Percentiles rank a stretch among this genome's conserved stretches.
Evolutionary conservation across 2,797 vertebrate species (phyloP).

Genomic region (Paramormyrops hopkinsi): DNA sequence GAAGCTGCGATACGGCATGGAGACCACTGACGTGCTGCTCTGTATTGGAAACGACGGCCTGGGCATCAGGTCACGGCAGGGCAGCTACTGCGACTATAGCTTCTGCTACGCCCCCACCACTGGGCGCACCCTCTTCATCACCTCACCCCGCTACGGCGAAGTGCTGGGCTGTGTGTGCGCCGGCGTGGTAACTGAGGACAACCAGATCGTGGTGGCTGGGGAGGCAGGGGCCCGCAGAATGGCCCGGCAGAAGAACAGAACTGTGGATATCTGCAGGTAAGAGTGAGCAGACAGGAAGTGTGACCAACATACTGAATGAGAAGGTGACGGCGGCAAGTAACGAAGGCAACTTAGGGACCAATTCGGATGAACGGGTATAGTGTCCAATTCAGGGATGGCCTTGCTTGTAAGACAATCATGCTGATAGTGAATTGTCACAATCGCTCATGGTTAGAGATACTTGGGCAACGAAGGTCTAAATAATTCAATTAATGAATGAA

Average conservation of each 20-base stretch:
- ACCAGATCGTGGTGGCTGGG: slow-evolving; percentile 83
- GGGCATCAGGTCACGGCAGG: slow-evolving; percentile 81
- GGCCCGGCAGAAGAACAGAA: slow-evolving; percentile 75
- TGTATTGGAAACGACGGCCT: slow-evolving; percentile 84
- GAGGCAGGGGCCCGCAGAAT: slow-evolving; percentile 80
- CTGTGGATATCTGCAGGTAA: slow-evolving; percentile 88
- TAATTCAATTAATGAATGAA: neutral
- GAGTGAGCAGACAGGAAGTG: slow-evolving; percentile 36
- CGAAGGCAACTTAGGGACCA: neutral
- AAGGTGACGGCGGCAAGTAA: neutral
- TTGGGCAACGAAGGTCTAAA: neutral
- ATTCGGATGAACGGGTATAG: neutral
- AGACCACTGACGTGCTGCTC: slow-evolving; percentile 85
- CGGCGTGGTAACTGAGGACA: slow-evolving; percentile 83
- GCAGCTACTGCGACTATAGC: slow-evolving; percentile 79
- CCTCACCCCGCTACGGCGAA: slow-evolving; percentile 85
- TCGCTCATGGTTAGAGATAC: neutral
- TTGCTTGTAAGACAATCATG: neutral
- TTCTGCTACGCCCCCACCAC: slow-evolving; percentile 84
- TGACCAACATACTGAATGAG: neutral
- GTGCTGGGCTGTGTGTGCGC: slow-evolving; percentile 78
- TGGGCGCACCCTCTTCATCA: slow-evolving; percentile 78
- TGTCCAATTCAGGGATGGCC: neutral
- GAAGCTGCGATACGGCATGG: slow-evolving; percentile 91
- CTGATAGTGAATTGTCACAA: neutral